Evolutionary conservation across 1,140 invertebrate genomes (phyloP).

Genomic region (Sycophila sp.): DNA sequence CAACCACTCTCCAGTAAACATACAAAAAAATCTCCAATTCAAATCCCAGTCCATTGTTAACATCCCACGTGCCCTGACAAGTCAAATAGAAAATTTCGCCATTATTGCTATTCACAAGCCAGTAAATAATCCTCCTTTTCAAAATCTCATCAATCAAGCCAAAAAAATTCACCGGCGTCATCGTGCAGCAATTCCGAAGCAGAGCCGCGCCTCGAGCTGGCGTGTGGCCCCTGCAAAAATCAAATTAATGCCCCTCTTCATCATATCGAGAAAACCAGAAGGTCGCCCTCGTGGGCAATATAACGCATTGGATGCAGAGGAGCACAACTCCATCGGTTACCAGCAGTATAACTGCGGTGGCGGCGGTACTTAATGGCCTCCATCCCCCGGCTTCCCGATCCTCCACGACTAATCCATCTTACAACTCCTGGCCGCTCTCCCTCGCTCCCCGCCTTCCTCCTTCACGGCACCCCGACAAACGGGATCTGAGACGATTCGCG

Average conservation of each 20-base stretch:
- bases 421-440: not conserved
- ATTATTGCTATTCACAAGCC: not conserved
- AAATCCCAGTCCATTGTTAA: not conserved
- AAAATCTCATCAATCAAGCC: not conserved
- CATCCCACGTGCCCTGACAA: not conserved
- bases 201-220: not conserved
- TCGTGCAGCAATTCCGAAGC: not conserved
- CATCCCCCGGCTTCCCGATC: not conserved
- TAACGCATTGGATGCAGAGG: not conserved
- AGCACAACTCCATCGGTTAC: conserved; percentile 18
- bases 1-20: no score
- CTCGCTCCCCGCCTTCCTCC: not conserved
- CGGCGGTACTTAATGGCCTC: not conserved
- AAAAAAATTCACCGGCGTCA: conserved; percentile 1
- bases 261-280: not conserved
- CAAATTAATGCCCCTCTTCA: conserved; percentile 10
- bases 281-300: not conserved
- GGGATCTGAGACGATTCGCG: not conserved
- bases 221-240: conserved; percentile 6
- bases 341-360: not conserved
- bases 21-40: not conserved
- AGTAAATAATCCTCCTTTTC: not conserved
- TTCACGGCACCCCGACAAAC: not conserved
- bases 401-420: conserved; percentile 31
- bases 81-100: conserved; percentile 16